Base-by-base conservation (phyloP, 2,113 vertebrate genomes). In the Pangasianodon gigas region DNA sequence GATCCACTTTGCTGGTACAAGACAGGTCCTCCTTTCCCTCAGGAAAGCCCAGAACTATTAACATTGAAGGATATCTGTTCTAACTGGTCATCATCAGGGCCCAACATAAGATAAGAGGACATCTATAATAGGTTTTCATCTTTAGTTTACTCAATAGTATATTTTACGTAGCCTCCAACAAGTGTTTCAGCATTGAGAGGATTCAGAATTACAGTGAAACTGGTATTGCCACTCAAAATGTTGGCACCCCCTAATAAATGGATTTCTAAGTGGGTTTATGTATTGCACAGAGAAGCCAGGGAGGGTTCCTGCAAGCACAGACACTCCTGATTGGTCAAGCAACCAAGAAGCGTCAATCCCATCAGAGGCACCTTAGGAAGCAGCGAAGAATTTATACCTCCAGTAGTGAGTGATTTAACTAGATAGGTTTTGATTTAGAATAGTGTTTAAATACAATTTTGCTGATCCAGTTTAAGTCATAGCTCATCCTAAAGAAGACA, bases 291-390 rank as follows among this genome's bases (percentile, higher is more conserved):
- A 88, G 80, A 85, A 62, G 84, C 75, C 24, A 94, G 93, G 90
- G 29, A 62, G 90, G 90, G 71, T 56, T 93, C 88, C 93, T 94
- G 87, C 90, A 92, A 82, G 92, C 94, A 56, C 94, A 95, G 91
- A 94, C 79, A n/a, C 87, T 82, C 86, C 92, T 92, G 41, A 86
- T 56, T 91, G 91, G 90, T 87, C 91, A 94, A 83, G 83, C 84
- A 77, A 86, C 89, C 74, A 92, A 37, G 26, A 90, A 90, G 37
- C 90, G 89, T 0, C 77, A 71, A 91, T 89, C 90, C 87, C 92
- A 94, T 52, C 89, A 91, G 60, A 91, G 85, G 87, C 92, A 89
- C 10, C 89, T 91, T 62, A 92, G 92, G 88, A 87, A 89, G 18
- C 90, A 51, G 58, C 91, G 86, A 77, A 90, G 77, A 44, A 67